These are phyloP conservation scores for Mimachlamys varia DNA, from an alignment of 2,888 invertebrate genomes.

Conservation along the genomic window DNA sequence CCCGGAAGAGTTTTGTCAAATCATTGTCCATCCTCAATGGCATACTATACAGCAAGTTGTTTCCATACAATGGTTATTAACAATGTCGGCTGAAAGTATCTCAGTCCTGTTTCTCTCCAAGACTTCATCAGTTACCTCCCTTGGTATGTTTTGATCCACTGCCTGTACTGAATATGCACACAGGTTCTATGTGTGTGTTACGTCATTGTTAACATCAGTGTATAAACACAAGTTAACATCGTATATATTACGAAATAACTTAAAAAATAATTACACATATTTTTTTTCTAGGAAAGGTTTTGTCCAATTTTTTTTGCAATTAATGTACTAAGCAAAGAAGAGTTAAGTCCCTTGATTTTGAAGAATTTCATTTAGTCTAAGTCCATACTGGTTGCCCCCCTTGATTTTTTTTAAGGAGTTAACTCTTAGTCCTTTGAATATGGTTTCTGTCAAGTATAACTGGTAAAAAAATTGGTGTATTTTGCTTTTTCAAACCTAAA, in stretches of 20 bases:
- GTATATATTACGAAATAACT: too few relatives aligned
- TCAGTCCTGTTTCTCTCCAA: neutral
- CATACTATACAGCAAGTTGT: neutral
- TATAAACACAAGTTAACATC: too few relatives aligned
- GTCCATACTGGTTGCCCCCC: neutral
- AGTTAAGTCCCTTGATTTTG: neutral
- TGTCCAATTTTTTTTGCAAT: neutral
- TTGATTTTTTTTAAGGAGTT: neutral
- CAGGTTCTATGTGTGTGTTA: too few relatives aligned
- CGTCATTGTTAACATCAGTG: too few relatives aligned
- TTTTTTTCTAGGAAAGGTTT: too few relatives aligned
- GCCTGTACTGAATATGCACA: too few relatives aligned
- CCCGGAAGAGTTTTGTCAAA: slow-evolving; percentile 1
- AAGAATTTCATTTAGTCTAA: neutral
- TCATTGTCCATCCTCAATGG: neutral
- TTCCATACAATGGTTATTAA: neutral
- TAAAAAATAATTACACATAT: too few relatives aligned
- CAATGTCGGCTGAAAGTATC: neutral
- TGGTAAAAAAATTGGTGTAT: too few relatives aligned
- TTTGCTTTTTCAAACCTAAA: too few relatives aligned
- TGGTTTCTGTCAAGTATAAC: neutral
- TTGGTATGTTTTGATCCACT: neutral
- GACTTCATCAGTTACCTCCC: neutral
- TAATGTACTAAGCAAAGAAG: neutral
- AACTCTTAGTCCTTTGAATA: neutral